Conservation (phyloP, 1,140 invertebrate genomes). For the Anoplolepis gracilipes region DNA sequence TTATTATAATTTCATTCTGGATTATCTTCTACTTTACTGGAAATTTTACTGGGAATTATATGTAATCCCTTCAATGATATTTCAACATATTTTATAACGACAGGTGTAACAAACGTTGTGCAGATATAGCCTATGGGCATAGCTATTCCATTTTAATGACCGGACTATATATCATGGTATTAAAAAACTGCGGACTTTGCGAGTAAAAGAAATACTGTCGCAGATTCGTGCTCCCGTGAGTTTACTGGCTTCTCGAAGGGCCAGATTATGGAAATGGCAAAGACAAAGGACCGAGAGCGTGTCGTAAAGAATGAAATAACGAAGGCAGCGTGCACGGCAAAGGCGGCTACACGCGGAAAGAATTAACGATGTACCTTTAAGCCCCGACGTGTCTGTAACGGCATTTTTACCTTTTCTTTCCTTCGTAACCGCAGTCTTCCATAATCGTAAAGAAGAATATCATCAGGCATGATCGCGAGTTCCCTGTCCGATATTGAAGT, state of each 20-base stretch:
- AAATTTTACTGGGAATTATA: not conserved
- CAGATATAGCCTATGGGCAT: not conserved
- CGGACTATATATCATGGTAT: not conserved
- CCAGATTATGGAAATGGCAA: slow-evolving; percentile 15
- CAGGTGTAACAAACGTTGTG: not conserved
- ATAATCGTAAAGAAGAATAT: slow-evolving; percentile 70
- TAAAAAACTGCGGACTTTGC: slow-evolving; percentile 31
- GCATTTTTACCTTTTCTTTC: slow-evolving; percentile 69
- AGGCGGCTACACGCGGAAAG: slow-evolving; percentile 32
- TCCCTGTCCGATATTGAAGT: slow-evolving; percentile 30
- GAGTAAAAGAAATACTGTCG: slow-evolving; percentile 35
- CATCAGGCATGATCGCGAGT: slow-evolving; percentile 29
- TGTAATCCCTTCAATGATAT: not conserved
- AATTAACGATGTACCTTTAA: slow-evolving; percentile 69
- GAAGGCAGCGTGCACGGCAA: not conserved
- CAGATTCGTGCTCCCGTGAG: not conserved
- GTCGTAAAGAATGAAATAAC: slow-evolving; percentile 54
- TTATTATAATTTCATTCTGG: not conserved
- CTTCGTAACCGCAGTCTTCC: slow-evolving; percentile 67
- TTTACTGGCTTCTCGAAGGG: slow-evolving; percentile 17
- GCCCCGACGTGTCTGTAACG: slow-evolving; percentile 64
- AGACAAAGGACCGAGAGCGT: slow-evolving; percentile 36
- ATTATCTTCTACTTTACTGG: not conserved
- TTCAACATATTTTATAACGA: slow-evolving; percentile 16
- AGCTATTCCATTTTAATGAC: slow-evolving; percentile 35